Percentiles rank a stretch among this genome's conserved stretches.
phyloP scores from a whole-genome alignment of 2,113 vertebrate genomes.

The Axis porcinus region DNA sequence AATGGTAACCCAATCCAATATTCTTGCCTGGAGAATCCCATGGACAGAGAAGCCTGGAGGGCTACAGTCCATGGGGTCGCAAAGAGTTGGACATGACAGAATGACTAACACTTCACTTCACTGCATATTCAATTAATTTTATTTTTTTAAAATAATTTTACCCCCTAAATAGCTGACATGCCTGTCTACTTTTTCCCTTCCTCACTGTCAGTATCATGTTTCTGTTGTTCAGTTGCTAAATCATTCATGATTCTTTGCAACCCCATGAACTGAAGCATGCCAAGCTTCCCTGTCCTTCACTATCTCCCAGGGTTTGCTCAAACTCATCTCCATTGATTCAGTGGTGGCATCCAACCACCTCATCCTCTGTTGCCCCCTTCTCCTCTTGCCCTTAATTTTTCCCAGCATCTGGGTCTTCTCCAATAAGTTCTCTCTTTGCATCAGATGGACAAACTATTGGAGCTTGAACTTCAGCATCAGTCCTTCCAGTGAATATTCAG shows the following conservation, averaged over 20 bases:
- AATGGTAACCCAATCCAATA: not conserved
- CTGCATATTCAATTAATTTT: not conserved
- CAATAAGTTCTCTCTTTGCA: not conserved
- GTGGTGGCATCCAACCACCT: not conserved
- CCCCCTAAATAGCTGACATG: not conserved
- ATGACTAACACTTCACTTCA: not conserved
- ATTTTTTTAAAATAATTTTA: not conserved
- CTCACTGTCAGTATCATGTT: not conserved
- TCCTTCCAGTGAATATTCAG: not conserved
- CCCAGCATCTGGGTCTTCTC: not conserved
- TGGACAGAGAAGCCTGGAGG: not conserved
- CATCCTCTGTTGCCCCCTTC: fast-evolving
- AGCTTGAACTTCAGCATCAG: not conserved
- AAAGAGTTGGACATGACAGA: not conserved
- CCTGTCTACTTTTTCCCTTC: not conserved
- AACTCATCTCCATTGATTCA: not conserved
- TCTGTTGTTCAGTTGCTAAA: not conserved
- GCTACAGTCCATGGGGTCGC: not conserved
- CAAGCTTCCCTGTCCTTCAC: not conserved
- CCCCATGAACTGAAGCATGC: not conserved
- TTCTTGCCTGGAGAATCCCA: not conserved
- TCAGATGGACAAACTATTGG: not conserved
- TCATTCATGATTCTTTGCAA: not conserved
- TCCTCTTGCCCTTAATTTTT: not conserved
- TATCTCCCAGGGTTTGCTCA: not conserved